Base-by-base conservation (phyloP, 2,113 vertebrate genomes). In the Spea bombifrons region DNA sequence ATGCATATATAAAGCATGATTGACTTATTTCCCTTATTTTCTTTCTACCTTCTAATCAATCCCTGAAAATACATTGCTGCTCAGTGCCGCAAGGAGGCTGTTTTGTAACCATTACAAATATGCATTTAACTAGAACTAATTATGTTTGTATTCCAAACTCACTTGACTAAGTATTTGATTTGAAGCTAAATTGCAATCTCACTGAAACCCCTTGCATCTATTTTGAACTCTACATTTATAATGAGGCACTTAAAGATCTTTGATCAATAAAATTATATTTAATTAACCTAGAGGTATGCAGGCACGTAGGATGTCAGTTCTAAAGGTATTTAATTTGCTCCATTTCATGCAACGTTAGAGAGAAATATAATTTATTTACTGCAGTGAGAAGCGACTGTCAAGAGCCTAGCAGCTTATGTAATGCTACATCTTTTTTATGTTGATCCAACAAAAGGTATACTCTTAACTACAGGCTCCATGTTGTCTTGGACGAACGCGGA, bases 61-160 rank as follows among this genome's bases (percentile, higher is more conserved):
- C 64, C 61, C 5, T 12, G 30, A 59, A 72, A 73, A 79, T 73
- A 63, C 70, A 66, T 49, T 66, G 71, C 48, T 57, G 63, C 61
- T 79, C 70, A 48, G 43, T 49, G 53, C 66, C 61, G 16, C 50
- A 61, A 12, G 71, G 46, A n/a, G 52, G 52, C 70, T 80, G 61
- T 79, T 73, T 50, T 66, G 77, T 43, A 50, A 72, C 45, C 71
- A 52, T 67, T 49, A 59, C 16, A 79, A 59, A 73, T 73, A 66
- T 43, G n/a, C 70, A 49, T 16, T 43, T 61, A 74, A 74, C 73
- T 44, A 49, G 15, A 66, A 59, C 49, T 73, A 66, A 73, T 73
- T 73, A 73, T 47, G 12, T 57, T n/a, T 79, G 43, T n/a, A 61
- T 71, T 50, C 68, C 49, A 66, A 30, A 13, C 15, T 78, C 55